Evolutionary conservation across 2,113 vertebrate species (phyloP).

Genomic region (Actinemys pallida): DNA sequence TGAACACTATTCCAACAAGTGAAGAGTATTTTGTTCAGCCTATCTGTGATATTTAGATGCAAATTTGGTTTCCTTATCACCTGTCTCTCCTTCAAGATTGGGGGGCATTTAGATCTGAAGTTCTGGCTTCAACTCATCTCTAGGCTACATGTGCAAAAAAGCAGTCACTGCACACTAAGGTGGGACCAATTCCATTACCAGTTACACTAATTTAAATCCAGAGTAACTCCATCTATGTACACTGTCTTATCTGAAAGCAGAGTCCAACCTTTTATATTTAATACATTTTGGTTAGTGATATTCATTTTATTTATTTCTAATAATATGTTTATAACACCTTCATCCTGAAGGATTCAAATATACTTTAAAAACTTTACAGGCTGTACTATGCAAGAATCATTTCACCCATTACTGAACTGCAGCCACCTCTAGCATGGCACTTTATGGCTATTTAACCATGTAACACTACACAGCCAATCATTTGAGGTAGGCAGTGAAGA

Average conservation of each 20-base stretch:
- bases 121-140: not conserved
- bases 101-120: not conserved
- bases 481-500: not conserved
- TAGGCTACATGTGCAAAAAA: not conserved
- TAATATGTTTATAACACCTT: not conserved
- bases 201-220: not conserved
- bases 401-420: not conserved
- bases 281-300: not conserved
- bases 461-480: not conserved
- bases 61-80: not conserved
- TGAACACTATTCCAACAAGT: not conserved
- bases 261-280: not conserved
- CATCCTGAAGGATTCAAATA: not conserved
- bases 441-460: not conserved
- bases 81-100: not conserved
- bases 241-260: not conserved
- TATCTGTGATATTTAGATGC: not conserved
- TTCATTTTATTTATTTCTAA: not conserved
- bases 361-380: not conserved
- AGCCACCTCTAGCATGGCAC: not conserved
- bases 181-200: not conserved
- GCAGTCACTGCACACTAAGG: not conserved
- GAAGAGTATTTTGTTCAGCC: not conserved
- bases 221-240: not conserved
- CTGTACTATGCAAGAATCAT: not conserved